Base-by-base conservation (phyloP, 2,113 vertebrate genomes). In the Naja naja region DNA sequence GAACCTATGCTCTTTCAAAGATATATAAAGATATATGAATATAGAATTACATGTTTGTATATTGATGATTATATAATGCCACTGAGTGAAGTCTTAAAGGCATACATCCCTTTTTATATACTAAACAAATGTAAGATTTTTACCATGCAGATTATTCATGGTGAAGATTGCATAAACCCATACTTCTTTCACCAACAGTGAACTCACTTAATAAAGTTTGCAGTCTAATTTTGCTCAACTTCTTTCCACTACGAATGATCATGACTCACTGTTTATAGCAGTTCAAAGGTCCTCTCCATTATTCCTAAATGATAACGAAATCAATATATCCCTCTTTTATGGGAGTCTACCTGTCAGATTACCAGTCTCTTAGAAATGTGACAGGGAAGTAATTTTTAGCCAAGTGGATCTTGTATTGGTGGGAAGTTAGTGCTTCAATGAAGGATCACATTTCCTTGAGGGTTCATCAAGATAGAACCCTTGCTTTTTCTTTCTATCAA, bases 1-100 rank as follows among this genome's bases (percentile, higher is more conserved):
- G 54, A 94, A 92, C 53, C 9, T 94, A 89, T 87, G 94, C 56
- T 30, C 45, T 55, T 94, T 95, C 54, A 89, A 52, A 86, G 89
- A n/a, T 10, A 3, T 86, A 11, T 16, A n/a, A n/a, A n/a, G n/a
- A n/a, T 90, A 43, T 81, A 69, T 14, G 1, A 88, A 60, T 54
- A n/a, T 10, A 87, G 25, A 11, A 49, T 85, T 52, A 89, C 0
- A 0, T 64, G 27, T 0, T 93, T 93, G 0, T 30, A 8, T 52
- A 89, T 91, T 54, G 30, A 8, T 55, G 85, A 93, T n/a, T 86
- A 22, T 60, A 86, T 64, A 85, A 1, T 53, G 56, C 18, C 91
- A 0, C 27, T 11, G 43, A 91, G 74, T 1, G 7, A 85, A 88
- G 23, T 88, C 90, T 94, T 58, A 92, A 88, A 0, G 0, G 30